Evolutionary conservation across 2,797 vertebrate species (phyloP), one percentile per base, ranked within the genome.

Genomic region (Pachyuromys duprasi): DNA sequence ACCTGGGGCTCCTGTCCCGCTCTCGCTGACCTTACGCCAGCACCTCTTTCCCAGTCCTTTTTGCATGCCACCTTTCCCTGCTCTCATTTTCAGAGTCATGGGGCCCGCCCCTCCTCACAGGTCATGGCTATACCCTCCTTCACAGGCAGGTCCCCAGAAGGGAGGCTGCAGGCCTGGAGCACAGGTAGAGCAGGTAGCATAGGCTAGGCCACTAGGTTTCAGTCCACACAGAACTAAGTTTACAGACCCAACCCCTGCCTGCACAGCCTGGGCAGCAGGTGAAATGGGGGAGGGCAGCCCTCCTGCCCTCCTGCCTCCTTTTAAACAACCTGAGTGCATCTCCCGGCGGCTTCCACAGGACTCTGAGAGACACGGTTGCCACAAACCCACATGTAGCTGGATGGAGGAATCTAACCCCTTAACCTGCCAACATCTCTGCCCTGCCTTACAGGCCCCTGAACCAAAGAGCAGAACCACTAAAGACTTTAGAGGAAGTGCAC

Each of bases 261-360:
- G 3, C 3, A 1, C 36, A 65, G 76, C 70, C 86, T 75, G 31
- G 70, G 60, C 57, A 39, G 80, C 42, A 36, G 86, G 75, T 12
- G 18, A 79, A 22, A 28, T 0, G 4, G 36, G 4, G 3, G 9
- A 63, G 33, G 36, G 13, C 42, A 28, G n/a, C 55, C n/a, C 31
- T 86, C 45, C 69, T 12, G 75, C 74, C 57, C 57, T 26, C 3
- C 9, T 1, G 0, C 55, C 76, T 65, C 87, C 90, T 39, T 53
- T 36, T 82, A 92, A 75, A 82, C 42, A 63, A n/a, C 67, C 95
- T 39, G n/a, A 67, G 72, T 5, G 28, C 20, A 4, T 49, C 89
- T 70, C 89, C 70, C 72, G 4, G 60, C 60, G 36, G 33, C 76
- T 78, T 74, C 45, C 53, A 28, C 3, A 4, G 55, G 42, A 26